Percentiles rank a stretch among this genome's conserved stretches.
These are phyloP conservation scores for Cetoscarus ocellatus DNA, from an alignment of 2,797 vertebrate genomes.

Conservation along the genomic window DNA sequence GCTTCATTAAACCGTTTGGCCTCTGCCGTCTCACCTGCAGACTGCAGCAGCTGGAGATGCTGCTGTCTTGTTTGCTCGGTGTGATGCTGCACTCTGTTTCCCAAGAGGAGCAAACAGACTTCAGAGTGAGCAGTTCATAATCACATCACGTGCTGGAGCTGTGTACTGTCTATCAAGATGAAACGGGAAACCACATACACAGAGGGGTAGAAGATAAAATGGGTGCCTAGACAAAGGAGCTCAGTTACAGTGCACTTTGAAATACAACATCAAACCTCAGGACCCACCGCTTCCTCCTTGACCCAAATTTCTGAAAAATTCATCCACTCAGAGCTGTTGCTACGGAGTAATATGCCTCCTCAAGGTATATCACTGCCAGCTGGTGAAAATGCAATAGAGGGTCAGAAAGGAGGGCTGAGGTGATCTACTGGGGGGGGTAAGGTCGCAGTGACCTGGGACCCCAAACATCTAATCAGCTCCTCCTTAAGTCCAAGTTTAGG, in stretches of 20 bases:
- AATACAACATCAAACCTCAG: background rate
- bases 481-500: too few species aligned
- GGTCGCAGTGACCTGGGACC: too few species aligned
- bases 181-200: conserved; percentile 6
- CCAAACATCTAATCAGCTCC: too few species aligned
- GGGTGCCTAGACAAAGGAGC: background rate
- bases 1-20: conserved; percentile 46
- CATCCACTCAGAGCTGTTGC: too few species aligned
- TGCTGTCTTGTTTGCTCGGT: conserved; percentile 54
- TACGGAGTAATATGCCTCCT: too few species aligned
- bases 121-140: conserved; percentile 57
- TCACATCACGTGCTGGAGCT: conserved; percentile 49
- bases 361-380: too few species aligned
- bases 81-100: conserved; percentile 50
- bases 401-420: too few species aligned
- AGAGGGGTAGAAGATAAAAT: conserved; percentile 11
- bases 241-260: background rate
- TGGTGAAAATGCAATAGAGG: too few species aligned
- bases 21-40: conserved; percentile 57
- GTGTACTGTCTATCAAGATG: conserved; percentile 54
- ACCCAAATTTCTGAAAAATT: too few species aligned
- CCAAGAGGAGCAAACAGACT: conserved; percentile 63
- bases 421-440: too few species aligned
- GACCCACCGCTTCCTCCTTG: too few species aligned
- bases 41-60: conserved; percentile 45